phyloP scores from a whole-genome alignment of 2,888 invertebrate species.

The Syrista parreyssii region DNA sequence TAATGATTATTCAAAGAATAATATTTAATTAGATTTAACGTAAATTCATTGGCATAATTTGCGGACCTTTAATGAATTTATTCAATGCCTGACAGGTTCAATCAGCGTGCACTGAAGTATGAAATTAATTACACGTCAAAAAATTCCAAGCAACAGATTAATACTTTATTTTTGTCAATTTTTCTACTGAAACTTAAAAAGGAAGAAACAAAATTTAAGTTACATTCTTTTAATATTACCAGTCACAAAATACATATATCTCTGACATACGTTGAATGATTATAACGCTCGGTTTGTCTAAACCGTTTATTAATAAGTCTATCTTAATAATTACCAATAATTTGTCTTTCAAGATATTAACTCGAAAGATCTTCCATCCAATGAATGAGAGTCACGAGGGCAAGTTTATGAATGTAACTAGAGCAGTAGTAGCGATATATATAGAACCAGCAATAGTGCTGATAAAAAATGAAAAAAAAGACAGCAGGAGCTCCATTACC shows the following conservation, averaged over 20 bases:
- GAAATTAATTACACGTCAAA: background rate
- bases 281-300: background rate
- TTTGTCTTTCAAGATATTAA: background rate
- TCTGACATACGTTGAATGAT: background rate
- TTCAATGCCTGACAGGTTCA: background rate
- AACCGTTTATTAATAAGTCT: background rate
- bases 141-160: background rate
- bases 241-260: background rate
- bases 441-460: background rate
- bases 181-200: background rate
- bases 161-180: background rate
- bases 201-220: background rate
- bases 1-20: background rate
- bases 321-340: background rate
- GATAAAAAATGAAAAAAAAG: background rate
- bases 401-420: background rate
- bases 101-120: background rate
- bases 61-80: background rate
- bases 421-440: background rate
- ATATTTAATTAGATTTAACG: background rate
- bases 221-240: background rate
- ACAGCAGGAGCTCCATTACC: background rate
- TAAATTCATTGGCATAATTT: background rate
- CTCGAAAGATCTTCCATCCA: background rate
- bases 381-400: background rate